phyloP scores from a whole-genome alignment of 2,113 vertebrate genomes.

The Chlamydotis undulata region DNA sequence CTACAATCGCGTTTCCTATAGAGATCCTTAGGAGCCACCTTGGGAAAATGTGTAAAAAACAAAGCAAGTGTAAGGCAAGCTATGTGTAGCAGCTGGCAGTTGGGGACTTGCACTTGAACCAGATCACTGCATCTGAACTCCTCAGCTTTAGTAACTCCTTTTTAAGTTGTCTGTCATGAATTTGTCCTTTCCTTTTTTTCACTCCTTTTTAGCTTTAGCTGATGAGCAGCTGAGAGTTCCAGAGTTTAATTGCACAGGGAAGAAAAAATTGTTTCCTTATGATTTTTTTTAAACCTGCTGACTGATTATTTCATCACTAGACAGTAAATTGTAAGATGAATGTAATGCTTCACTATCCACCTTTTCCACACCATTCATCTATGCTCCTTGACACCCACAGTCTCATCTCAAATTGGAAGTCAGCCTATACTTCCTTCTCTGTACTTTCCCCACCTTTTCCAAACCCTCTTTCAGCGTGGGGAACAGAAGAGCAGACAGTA shows the following conservation, averaged over 20 bases:
- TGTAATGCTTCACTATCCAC: background rate
- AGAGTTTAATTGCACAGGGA: background rate
- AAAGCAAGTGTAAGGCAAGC: background rate
- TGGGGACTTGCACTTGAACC: background rate
- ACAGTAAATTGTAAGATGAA: background rate
- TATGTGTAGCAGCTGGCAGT: background rate
- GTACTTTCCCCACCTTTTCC: background rate
- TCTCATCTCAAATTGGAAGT: background rate
- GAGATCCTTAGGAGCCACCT: background rate
- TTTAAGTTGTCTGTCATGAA: rapidly evolving
- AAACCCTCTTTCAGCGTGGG: background rate
- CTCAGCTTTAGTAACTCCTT: background rate
- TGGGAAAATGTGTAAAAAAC: background rate
- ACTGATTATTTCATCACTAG: background rate
- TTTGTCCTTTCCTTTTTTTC: background rate
- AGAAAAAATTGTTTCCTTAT: background rate
- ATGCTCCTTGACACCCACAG: background rate
- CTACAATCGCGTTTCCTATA: background rate
- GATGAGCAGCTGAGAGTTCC: background rate
- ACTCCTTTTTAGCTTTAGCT: background rate
- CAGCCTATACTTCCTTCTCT: background rate
- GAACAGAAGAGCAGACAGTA: background rate
- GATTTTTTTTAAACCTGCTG: background rate
- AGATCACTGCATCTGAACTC: background rate
- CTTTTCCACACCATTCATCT: background rate